Conservation (phyloP, 2,888 invertebrate genomes). For the Sinopyrophorus schimmeli region DNA sequence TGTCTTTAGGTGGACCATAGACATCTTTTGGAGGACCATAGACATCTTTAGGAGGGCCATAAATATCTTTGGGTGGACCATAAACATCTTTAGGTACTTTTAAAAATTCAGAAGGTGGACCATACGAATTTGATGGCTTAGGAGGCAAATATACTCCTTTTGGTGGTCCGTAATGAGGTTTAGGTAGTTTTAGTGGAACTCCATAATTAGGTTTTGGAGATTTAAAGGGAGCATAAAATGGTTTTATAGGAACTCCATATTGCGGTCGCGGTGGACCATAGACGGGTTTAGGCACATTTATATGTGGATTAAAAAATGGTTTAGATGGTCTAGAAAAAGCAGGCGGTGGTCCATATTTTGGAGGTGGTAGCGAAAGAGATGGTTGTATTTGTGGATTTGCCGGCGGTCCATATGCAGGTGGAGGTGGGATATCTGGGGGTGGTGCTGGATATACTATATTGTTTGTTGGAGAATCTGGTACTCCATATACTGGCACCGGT, state of each 20-base stretch:
- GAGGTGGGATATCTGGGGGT: slow-evolving; percentile 55
- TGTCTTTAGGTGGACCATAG: slow-evolving; percentile 46
- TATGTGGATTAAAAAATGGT: slow-evolving; percentile 44
- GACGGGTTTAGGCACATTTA: slow-evolving; percentile 48
- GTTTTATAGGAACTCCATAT: slow-evolving; percentile 56
- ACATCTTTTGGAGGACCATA: slow-evolving; percentile 40
- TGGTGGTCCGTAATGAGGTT: slow-evolving; percentile 54
- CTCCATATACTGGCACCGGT: slow-evolving; percentile 64
- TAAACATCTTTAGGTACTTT: slow-evolving; percentile 41
- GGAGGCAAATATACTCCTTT: slow-evolving; percentile 49
- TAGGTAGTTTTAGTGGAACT: slow-evolving; percentile 44
- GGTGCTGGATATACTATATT: slow-evolving; percentile 56
- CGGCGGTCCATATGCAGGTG: slow-evolving; percentile 31
- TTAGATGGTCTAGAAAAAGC: slow-evolving; percentile 38
- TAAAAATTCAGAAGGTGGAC: slow-evolving; percentile 10
- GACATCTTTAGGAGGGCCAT: slow-evolving; percentile 42
- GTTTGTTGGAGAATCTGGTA: slow-evolving; percentile 57
- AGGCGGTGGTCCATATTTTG: slow-evolving; percentile 35
- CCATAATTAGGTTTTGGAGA: slow-evolving; percentile 44
- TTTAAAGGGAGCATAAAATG: slow-evolving; percentile 39
- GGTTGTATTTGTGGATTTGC: slow-evolving; percentile 35
- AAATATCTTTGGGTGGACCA: slow-evolving; percentile 44
- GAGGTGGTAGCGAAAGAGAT: slow-evolving; percentile 27
- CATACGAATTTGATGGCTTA: slow-evolving; percentile 36
- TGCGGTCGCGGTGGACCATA: slow-evolving; percentile 55